phyloP scores from a whole-genome alignment of 2,113 vertebrate genomes.

The Harpagus bidentatus region DNA sequence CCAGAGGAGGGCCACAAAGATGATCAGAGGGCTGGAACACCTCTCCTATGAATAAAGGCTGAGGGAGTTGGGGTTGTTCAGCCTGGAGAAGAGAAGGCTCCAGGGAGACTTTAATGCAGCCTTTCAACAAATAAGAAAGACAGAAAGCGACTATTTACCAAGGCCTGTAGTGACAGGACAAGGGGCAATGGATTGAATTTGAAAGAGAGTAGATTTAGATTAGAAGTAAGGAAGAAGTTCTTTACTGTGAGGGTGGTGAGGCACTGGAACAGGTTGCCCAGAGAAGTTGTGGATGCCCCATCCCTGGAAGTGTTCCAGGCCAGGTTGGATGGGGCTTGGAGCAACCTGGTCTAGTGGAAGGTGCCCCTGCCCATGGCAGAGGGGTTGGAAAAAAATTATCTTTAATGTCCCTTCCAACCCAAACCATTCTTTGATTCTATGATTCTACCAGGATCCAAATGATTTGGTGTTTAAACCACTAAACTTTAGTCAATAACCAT shows the following conservation, averaged over 20 bases:
- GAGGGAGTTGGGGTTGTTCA: neutral
- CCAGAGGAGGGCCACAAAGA: neutral
- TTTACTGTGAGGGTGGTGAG: neutral
- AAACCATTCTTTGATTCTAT: neutral
- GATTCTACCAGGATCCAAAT: neutral
- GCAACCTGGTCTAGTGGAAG: neutral
- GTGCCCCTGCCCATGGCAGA: neutral
- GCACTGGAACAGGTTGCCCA: neutral
- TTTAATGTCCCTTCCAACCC: neutral
- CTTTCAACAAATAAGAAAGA: neutral
- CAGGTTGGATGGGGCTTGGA: rapidly evolving
- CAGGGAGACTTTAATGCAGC: neutral
- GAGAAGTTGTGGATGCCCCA: neutral
- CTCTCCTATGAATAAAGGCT: neutral
- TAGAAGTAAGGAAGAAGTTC: neutral
- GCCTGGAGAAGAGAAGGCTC: neutral
- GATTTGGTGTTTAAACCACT: neutral
- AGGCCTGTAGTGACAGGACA: neutral
- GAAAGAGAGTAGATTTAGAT: neutral
- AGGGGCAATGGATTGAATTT: neutral
- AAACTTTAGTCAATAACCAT: neutral
- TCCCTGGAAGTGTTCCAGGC: neutral
- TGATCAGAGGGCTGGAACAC: neutral
- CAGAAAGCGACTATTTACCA: neutral
- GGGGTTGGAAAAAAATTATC: too few species aligned